Evolutionary conservation across 2,797 vertebrate species (phyloP).

Genomic region (Huso huso): DNA sequence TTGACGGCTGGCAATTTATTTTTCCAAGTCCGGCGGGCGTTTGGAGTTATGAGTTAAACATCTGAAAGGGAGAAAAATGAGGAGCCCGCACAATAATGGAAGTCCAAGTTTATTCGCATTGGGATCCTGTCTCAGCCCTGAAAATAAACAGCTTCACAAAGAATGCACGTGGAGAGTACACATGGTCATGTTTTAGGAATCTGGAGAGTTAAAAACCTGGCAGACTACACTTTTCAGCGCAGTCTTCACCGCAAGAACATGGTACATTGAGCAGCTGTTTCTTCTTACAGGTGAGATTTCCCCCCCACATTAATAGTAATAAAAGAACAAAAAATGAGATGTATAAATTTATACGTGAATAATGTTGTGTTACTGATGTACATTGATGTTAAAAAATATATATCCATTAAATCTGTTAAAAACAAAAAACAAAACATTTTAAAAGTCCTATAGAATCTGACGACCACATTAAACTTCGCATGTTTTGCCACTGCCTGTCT

Average conservation of each 20-base stretch:
- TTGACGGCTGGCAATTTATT: constrained; percentile 9
- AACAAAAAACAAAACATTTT: too few species aligned
- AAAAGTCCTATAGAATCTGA: too few species aligned
- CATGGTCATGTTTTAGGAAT: constrained; percentile 6
- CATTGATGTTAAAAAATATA: too few species aligned
- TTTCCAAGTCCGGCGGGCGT: constrained; percentile 1
- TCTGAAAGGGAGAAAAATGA: constrained; percentile 20
- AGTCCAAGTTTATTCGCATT: constrained; percentile 16
- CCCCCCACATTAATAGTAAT: too few species aligned
- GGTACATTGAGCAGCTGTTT: constrained; percentile 10
- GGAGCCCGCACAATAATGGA: constrained; percentile 15
- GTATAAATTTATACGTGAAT: too few species aligned
- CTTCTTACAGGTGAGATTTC: constrained; percentile 20
- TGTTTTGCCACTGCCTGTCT: too few species aligned
- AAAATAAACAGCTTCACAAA: neutral
- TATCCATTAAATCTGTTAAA: too few species aligned
- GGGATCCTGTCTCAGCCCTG: constrained; percentile 4
- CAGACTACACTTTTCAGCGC: constrained; percentile 5
- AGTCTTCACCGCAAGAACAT: constrained; percentile 16
- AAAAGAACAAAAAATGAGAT: too few species aligned
- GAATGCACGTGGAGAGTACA: constrained; percentile 17
- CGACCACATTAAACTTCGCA: too few species aligned
- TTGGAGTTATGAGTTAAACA: constrained; percentile 4
- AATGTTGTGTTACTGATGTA: too few species aligned
- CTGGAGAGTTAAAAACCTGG: constrained; percentile 9